Base-by-base conservation (phyloP, 1,140 invertebrate species). In the Arion vulgaris region DNA sequence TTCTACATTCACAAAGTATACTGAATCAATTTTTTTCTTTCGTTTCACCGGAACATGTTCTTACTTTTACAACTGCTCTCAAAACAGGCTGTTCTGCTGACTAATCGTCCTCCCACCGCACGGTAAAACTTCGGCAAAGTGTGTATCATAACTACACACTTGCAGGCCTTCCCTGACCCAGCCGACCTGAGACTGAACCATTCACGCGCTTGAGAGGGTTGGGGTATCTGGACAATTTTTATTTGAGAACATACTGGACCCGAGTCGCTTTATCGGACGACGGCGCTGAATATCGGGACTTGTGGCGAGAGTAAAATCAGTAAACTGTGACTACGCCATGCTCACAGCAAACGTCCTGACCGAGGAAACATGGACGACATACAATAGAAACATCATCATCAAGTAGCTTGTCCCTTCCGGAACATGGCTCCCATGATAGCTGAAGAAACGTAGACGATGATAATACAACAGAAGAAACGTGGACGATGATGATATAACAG, bases 141-240 rank as follows among this genome's bases (percentile, higher is more conserved):
- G 80, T 81, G 51, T 72, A 73, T 39, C 36, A 71, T 38, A 74
- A 81, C 69, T 81, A 81, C 80, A 81, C 80, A 81, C 80, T 74
- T 57, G 1, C 51, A 49, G 80, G 80, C 78, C 68, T 73, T 32
- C 38, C 80, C n/a, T 81, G 80, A 81, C 80, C 80, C 51, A 74
- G 80, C 34, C 51, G 80, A 81, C 80, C 80, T 74, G 5, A n/a
- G 80, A 36, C 80, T 51, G 39, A 81, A 81, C 80, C 80, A 81
- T 81, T 69, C 23, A 15, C 15, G 23, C 41, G 15, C 49, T 15
- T 7, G 69, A 71, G 80, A 45, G 39, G 71, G 51, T n/a, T 23
- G 45, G 45, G 19, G 1, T n/a, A n/a, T n/a, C n/a, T n/a, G n/a
- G n/a, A n/a, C n/a, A n/a, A 32, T 66, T 62, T 78, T 62, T 41